Percentiles rank a stretch among this genome's conserved stretches.
phyloP scores from a whole-genome alignment of 2,113 vertebrate genomes.

The Ceyx melanurus region DNA sequence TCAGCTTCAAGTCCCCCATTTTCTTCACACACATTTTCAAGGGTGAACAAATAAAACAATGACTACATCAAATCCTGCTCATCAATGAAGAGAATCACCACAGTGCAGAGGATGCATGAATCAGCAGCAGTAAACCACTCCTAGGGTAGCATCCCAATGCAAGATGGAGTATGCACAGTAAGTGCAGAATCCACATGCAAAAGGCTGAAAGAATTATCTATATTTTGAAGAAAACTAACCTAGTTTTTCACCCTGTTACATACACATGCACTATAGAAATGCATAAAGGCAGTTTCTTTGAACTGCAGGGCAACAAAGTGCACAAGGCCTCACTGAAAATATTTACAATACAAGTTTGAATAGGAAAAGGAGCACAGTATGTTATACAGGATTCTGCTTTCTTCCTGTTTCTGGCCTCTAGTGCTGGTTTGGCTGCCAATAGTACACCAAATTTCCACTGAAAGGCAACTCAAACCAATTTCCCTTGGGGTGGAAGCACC shows the following conservation, averaged over 20 bases:
- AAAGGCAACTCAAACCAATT: constrained; percentile 49
- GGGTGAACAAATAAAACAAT: not conserved
- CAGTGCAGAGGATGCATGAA: not conserved
- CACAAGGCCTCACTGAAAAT: not conserved
- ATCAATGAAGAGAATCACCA: not conserved
- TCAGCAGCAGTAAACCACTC: not conserved
- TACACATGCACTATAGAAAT: not conserved
- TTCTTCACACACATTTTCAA: not conserved
- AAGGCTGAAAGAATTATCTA: not conserved
- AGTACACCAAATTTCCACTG: constrained; percentile 15
- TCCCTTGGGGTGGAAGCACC: constrained; percentile 35
- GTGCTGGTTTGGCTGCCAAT: not conserved
- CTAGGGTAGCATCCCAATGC: not conserved
- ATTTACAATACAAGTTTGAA: not conserved
- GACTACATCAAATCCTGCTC: not conserved
- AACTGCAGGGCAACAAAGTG: not conserved
- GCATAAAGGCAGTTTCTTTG: not conserved
- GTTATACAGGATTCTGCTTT: not conserved
- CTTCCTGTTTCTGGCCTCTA: not conserved
- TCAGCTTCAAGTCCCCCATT: not conserved
- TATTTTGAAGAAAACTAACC: not conserved
- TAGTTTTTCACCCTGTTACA: not conserved
- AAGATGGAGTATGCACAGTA: not conserved
- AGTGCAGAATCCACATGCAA: not conserved
- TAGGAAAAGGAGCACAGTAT: not conserved